Evolutionary conservation across 2,797 vertebrate genomes (phyloP).

Genomic region (Cyclura pinguis): DNA sequence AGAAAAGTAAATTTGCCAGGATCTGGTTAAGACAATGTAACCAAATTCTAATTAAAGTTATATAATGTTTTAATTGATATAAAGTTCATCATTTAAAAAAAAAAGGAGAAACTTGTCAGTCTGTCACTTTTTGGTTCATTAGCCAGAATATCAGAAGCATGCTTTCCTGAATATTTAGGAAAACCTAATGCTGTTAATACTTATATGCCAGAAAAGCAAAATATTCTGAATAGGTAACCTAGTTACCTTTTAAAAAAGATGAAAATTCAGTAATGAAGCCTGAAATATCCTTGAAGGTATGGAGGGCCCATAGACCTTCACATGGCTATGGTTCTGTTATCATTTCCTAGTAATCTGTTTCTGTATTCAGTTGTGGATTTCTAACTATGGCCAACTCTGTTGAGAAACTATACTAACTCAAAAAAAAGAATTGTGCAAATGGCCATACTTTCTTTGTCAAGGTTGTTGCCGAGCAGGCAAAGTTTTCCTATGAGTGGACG

Average conservation of each 20-base stretch:
- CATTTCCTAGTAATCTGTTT: not conserved
- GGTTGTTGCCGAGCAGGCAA: too few species aligned
- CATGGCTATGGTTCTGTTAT: not conserved
- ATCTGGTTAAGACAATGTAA: not conserved
- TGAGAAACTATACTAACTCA: too few species aligned
- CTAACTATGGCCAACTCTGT: too few species aligned
- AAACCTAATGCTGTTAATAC: too few species aligned
- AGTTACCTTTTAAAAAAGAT: not conserved
- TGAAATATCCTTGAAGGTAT: not conserved
- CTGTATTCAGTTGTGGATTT: not conserved
- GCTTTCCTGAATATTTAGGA: too few species aligned
- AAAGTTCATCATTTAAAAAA: not conserved
- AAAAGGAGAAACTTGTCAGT: not conserved
- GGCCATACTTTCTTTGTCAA: too few species aligned
- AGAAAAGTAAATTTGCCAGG: too few species aligned
- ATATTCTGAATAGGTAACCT: not conserved
- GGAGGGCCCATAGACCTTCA: not conserved
- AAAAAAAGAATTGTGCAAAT: too few species aligned
- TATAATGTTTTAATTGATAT: not conserved
- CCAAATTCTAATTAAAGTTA: not conserved
- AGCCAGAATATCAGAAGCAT: not conserved
- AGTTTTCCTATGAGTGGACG: too few species aligned
- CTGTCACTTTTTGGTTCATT: not conserved
- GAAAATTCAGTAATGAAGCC: not conserved
- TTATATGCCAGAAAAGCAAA: too few species aligned